A percentile compares a stretch with the other conserved stretches of the same genome.
Conservation (phyloP, 2,888 invertebrate species). For the Microctonus aethiopoides region DNA sequence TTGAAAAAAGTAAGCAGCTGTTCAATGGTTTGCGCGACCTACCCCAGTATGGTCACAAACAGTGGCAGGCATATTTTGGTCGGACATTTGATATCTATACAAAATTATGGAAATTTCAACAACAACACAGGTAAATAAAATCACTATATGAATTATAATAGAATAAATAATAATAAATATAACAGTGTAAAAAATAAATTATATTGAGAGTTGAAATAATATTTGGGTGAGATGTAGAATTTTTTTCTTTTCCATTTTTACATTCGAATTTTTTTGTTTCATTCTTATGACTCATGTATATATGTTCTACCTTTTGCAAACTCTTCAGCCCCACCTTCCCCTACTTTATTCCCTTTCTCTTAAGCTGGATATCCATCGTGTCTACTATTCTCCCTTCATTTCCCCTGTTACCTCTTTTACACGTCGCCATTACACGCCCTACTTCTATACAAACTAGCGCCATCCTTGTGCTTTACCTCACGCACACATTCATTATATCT, state of each 20-base stretch:
- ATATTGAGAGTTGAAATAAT: not conserved
- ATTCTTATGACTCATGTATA: constrained; percentile 3
- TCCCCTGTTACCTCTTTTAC: constrained; percentile 10
- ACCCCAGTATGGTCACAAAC: constrained; percentile 96
- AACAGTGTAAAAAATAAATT: not conserved
- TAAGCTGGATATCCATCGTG: not conserved
- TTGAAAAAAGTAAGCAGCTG: constrained; percentile 96
- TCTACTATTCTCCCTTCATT: not conserved
- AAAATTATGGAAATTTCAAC: constrained; percentile 98
- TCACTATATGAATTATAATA: not conserved
- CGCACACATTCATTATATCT: constrained; percentile 33
- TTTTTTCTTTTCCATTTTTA: not conserved
- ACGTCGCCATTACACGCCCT: constrained; percentile 24
- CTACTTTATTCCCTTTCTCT: constrained; percentile 23
- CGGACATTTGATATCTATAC: constrained; percentile 97
- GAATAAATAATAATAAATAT: not conserved
- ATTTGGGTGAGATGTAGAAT: not conserved
- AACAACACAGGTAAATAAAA: constrained; percentile 82
- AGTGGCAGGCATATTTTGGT: constrained; percentile 98
- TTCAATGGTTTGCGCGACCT: constrained; percentile 97
- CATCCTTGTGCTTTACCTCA: constrained; percentile 17
- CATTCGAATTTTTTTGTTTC: too few relatives aligned
- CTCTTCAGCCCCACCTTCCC: constrained; percentile 18
- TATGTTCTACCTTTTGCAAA: not conserved
- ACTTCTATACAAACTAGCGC: constrained; percentile 22